Percentiles rank a stretch among this genome's conserved stretches.
Evolutionary conservation across 2,797 vertebrate species (phyloP).

Genomic region (Alosa sapidissima): DNA sequence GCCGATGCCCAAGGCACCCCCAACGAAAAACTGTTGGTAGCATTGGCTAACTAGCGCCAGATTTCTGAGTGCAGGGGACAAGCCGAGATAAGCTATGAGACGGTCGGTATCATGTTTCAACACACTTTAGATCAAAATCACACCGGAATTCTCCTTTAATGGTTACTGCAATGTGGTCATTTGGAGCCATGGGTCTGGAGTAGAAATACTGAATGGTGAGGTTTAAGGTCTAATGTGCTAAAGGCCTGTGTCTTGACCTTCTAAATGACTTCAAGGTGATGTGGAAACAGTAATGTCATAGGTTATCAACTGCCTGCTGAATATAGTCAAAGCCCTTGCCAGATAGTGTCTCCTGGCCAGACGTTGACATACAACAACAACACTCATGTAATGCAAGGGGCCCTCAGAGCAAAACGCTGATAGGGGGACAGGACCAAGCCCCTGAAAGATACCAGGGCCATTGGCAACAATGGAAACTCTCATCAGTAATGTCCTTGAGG

Average conservation of each 20-base stretch:
- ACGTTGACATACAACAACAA: conserved; percentile 46
- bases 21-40: too few species aligned
- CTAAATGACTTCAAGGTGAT: conserved; percentile 74
- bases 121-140: too few species aligned
- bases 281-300: conserved; percentile 51
- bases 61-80: too few species aligned
- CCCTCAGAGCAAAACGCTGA: conserved; percentile 28
- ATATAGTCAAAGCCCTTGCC: conserved; percentile 65
- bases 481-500: conserved; percentile 29
- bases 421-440: conserved; percentile 13
- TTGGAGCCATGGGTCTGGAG: conserved; percentile 36
- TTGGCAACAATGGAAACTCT: conserved; percentile 32
- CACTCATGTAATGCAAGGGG: conserved; percentile 44
- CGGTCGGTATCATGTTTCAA: too few species aligned
- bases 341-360: conserved; percentile 53
- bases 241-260: conserved; percentile 67
- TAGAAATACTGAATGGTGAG: conserved; percentile 70
- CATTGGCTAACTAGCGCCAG: too few species aligned
- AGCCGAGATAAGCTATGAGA: too few species aligned
- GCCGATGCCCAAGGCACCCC: too few species aligned
- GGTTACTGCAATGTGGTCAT: background rate
- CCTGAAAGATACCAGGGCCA: conserved; percentile 40
- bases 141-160: background rate
- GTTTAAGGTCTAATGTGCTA: conserved; percentile 63
- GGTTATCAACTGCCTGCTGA: conserved; percentile 71